Conservation (phyloP, 1,140 invertebrate genomes). For the Pogonognathellus flavescens region DNA sequence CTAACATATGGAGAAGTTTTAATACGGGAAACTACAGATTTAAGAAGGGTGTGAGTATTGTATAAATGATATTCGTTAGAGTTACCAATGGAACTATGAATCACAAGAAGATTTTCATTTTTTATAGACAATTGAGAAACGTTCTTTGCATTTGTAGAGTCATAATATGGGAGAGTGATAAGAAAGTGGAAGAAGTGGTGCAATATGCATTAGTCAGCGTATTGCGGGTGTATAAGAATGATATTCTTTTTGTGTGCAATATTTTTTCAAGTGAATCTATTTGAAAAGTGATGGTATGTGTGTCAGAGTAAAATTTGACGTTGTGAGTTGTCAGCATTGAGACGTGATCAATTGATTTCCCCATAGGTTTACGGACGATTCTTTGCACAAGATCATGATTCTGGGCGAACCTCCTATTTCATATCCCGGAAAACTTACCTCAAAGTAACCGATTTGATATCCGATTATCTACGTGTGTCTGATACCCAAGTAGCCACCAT, state of each 20-base stretch:
- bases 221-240: too few species aligned
- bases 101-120: too few species aligned
- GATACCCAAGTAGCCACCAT: slow-evolving; percentile 89
- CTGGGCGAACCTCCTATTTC: slow-evolving; percentile 89
- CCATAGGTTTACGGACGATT: slow-evolving; percentile 84
- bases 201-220: too few species aligned
- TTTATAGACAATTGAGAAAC: too few species aligned
- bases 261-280: not conserved
- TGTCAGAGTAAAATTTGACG: not conserved
- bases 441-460: slow-evolving; percentile 90
- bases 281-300: not conserved
- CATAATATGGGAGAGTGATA: too few species aligned
- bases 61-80: too few species aligned
- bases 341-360: slow-evolving; percentile 32
- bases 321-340: slow-evolving; percentile 31
- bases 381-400: slow-evolving; percentile 90
- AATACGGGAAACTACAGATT: too few species aligned
- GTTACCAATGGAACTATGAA: too few species aligned
- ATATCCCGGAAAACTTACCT: slow-evolving; percentile 89
- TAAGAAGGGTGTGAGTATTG: too few species aligned
- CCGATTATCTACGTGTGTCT: slow-evolving; percentile 84
- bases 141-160: too few species aligned
- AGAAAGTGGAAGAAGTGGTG: too few species aligned
- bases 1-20: too few species aligned
- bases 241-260: not conserved